Conservation (phyloP, 2,888 invertebrate species). For the Drosophila silvestris region DNA sequence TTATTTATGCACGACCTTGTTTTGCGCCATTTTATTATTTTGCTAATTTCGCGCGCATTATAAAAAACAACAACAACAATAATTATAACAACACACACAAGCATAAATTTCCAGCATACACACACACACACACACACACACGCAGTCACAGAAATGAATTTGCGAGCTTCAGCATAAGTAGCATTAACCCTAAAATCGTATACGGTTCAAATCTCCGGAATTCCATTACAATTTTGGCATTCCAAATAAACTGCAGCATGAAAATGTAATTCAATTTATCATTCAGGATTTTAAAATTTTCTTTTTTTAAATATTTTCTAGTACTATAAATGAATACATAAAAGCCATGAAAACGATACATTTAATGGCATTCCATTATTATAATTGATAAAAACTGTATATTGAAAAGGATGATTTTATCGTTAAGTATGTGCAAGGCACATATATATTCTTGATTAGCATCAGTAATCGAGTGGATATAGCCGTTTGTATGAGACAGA, state of each 20-base stretch:
- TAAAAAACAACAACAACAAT: constrained; percentile 48
- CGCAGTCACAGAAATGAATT: constrained; percentile 16
- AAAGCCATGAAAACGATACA: neutral
- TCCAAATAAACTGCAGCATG: neutral
- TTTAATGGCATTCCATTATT: neutral
- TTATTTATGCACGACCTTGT: constrained; percentile 80
- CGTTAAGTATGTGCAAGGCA: neutral
- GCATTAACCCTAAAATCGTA: constrained; percentile 2
- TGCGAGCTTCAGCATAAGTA: constrained; percentile 3
- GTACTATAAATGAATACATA: neutral
- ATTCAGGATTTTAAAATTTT: neutral
- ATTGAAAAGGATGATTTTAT: neutral
- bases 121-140: constrained; percentile 14
- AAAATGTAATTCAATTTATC: neutral
- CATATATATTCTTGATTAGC: neutral
- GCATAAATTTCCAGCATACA: constrained; percentile 40
- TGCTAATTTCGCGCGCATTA: constrained; percentile 78
- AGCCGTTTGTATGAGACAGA: neutral
- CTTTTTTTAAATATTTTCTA: neutral
- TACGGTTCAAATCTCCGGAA: constrained; percentile 5
- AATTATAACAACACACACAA: constrained; percentile 26
- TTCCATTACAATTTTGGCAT: neutral
- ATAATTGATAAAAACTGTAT: neutral
- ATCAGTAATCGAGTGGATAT: neutral
- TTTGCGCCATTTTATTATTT: constrained; percentile 81